phyloP scores from a whole-genome alignment of 2,888 invertebrate genomes.

The Habrosyne pyritoides region DNA sequence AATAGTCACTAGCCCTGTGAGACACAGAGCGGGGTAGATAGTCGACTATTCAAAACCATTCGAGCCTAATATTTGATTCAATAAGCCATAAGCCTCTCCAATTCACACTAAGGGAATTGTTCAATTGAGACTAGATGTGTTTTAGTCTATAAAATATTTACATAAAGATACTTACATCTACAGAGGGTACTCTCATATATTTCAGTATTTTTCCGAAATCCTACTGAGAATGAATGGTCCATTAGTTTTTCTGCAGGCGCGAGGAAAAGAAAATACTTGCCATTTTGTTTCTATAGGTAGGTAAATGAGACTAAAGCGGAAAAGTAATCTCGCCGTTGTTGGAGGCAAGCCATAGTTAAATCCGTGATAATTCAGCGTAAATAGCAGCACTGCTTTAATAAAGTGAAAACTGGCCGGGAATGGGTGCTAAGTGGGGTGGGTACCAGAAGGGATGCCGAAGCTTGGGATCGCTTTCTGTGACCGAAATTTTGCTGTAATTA shows the following conservation, averaged over 20 bases:
- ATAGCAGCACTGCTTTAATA: slow-evolving; percentile 37
- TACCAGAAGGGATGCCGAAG: slow-evolving; percentile 3
- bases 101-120: neutral
- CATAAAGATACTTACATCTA: too few relatives aligned
- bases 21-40: neutral
- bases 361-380: slow-evolving; percentile 33
- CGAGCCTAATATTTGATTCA: slow-evolving; percentile 26
- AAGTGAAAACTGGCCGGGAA: slow-evolving; percentile 36
- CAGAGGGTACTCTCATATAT: neutral
- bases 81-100: slow-evolving; percentile 15
- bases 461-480: slow-evolving; percentile 37
- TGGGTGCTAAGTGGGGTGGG: slow-evolving; percentile 14
- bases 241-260: neutral
- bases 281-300: neutral
- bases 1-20: neutral
- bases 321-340: slow-evolving; percentile 30
- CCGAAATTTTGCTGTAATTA: slow-evolving; percentile 49
- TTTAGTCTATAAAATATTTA: too few relatives aligned
- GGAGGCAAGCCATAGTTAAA: slow-evolving; percentile 22
- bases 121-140: too few relatives aligned
- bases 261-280: neutral
- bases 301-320: slow-evolving; percentile 12
- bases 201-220: neutral
- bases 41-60: slow-evolving; percentile 17
- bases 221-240: neutral